A percentile compares a stretch with the other conserved stretches of the same genome.
Conservation (phyloP, 2,113 vertebrate genomes). For the Tyto alba region DNA sequence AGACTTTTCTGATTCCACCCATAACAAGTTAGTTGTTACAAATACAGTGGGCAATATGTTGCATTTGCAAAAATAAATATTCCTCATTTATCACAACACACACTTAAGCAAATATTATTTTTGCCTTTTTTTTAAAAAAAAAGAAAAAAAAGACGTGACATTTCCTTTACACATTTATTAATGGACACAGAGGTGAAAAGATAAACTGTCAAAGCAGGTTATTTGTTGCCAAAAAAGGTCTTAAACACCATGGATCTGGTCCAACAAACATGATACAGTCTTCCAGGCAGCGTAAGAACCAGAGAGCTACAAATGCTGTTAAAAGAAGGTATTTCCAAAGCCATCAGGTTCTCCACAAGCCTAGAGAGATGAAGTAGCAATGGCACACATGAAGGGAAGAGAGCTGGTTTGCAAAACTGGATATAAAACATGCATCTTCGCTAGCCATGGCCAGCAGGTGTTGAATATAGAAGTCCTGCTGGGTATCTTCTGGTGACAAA, state of each 20-base stretch:
- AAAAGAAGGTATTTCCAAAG: background rate
- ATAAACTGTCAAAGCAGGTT: background rate
- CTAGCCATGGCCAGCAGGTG: background rate
- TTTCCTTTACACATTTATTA: conserved; percentile 24
- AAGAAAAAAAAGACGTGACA: background rate
- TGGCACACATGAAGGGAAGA: fast-evolving
- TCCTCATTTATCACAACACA: background rate
- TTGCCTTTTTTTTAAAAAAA: background rate
- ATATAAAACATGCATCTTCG: fast-evolving
- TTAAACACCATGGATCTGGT: background rate
- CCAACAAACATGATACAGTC: background rate
- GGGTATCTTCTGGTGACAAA: background rate
- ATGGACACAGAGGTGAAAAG: background rate
- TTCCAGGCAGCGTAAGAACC: background rate
- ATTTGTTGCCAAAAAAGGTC: background rate
- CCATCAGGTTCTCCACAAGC: background rate
- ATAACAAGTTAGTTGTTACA: background rate
- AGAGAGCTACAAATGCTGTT: background rate
- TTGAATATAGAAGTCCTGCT: background rate
- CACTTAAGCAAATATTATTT: background rate
- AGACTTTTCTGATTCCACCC: background rate
- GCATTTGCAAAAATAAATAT: background rate
- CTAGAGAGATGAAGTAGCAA: background rate
- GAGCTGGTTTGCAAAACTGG: background rate
- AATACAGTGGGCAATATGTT: background rate